phyloP scores from a whole-genome alignment of 2,113 vertebrate species.

The Paradoxurus hermaphroditus region DNA sequence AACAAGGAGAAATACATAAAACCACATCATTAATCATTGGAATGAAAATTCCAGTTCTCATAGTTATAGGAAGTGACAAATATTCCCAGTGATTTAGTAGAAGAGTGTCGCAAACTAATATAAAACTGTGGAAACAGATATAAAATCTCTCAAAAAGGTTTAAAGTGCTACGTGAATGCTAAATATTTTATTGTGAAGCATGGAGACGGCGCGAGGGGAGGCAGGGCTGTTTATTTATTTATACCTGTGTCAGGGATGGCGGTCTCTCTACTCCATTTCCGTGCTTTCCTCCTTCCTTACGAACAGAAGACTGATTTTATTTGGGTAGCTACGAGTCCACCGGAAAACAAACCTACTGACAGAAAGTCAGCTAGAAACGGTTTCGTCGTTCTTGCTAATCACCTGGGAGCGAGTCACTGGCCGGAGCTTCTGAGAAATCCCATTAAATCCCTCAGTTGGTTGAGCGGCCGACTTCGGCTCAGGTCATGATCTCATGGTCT shows the following conservation, averaged over 20 bases:
- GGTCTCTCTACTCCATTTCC: no score
- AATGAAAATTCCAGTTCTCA: slow-evolving; percentile 10
- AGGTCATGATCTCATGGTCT: no score
- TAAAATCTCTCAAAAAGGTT: slow-evolving; percentile 10
- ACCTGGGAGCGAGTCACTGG: fast-evolving
- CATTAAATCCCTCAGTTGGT: no score
- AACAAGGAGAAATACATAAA: slow-evolving; percentile 28
- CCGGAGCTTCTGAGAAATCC: not conserved
- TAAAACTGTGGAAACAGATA: not conserved
- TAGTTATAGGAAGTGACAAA: slow-evolving; percentile 24
- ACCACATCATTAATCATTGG: slow-evolving; percentile 26
- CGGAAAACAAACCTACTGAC: not conserved
- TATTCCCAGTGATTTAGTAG: slow-evolving; percentile 20
- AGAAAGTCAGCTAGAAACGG: not conserved
- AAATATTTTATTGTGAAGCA: not conserved
- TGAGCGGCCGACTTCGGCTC: no score
- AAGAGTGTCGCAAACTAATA: not conserved
- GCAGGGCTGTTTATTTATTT: not conserved
- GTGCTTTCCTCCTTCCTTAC: not conserved
- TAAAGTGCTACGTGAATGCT: not conserved
- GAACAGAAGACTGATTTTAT: not conserved
- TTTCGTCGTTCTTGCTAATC: not conserved
- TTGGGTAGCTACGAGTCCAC: not conserved
- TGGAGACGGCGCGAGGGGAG: not conserved
- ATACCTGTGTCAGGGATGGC: not conserved